Percentiles rank a stretch among this genome's conserved stretches.
Evolutionary conservation across 1,140 invertebrate genomes (phyloP).

Genomic region (Penaeus indicus): DNA sequence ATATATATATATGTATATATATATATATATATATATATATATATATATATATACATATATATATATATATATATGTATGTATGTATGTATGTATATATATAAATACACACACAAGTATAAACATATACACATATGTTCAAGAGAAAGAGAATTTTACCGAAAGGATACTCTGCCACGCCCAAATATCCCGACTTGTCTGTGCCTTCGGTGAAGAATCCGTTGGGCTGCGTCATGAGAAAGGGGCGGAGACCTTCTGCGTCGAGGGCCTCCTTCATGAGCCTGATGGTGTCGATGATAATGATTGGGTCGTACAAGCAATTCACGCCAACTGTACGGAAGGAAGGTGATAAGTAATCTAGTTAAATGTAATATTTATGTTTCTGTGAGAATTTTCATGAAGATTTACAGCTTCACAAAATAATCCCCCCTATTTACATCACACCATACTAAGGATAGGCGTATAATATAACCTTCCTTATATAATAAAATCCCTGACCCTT

Average conservation of each 20-base stretch:
- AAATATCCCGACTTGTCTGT: constrained; percentile 70
- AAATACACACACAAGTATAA: background rate
- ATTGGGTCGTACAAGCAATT: constrained; percentile 71
- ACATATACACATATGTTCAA: background rate
- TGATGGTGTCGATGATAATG: constrained; percentile 67
- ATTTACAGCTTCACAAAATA: too few relatives aligned
- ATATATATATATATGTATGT: constrained; percentile 9
- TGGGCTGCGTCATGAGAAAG: constrained; percentile 70
- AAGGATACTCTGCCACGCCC: constrained; percentile 71
- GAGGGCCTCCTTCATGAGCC: constrained; percentile 68
- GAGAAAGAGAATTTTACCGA: constrained; percentile 67
- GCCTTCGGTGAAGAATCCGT: constrained; percentile 69
- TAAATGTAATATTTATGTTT: too few relatives aligned
- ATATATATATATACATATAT: too few relatives aligned
- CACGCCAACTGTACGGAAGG: constrained; percentile 67
- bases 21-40: too few relatives aligned
- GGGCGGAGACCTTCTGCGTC: constrained; percentile 67
- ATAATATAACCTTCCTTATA: too few relatives aligned
- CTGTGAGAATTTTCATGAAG: too few relatives aligned
- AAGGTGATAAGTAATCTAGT: background rate
- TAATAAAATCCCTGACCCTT: too few relatives aligned
- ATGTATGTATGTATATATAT: background rate
- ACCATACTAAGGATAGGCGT: too few relatives aligned
- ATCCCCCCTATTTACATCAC: too few relatives aligned
- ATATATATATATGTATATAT: too few relatives aligned